phyloP scores from a whole-genome alignment of 2,113 vertebrate species.

The Dicrurus megarhynchus region DNA sequence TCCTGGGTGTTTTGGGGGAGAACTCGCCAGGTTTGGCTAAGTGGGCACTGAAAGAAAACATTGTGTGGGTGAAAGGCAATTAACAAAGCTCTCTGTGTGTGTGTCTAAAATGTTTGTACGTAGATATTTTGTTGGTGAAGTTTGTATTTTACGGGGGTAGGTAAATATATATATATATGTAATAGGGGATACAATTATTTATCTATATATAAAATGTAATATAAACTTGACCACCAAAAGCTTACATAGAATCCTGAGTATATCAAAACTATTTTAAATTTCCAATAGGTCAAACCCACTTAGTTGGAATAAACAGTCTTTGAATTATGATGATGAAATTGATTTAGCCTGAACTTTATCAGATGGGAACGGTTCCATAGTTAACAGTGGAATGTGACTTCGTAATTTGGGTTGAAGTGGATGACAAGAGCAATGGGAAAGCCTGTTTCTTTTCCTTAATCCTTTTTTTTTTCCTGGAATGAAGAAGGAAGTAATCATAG shows the following conservation, averaged over 20 bases:
- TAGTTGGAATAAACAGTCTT: neutral
- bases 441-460: neutral
- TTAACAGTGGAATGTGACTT: neutral
- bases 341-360: neutral
- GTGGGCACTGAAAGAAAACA: neutral
- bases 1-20: neutral
- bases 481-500: neutral
- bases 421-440: neutral
- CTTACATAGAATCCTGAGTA: neutral
- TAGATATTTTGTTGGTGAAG: neutral
- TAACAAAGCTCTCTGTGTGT: neutral
- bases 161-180: rapidly evolving
- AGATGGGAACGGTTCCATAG: neutral
- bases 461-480: neutral
- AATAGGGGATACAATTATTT: rapidly evolving
- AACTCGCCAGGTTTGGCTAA: neutral
- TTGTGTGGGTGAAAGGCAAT: neutral
- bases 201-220: neutral
- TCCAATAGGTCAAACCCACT: neutral
- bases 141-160: neutral
- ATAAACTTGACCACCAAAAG: neutral
- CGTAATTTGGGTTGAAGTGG: neutral
- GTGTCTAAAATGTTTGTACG: rapidly evolving
- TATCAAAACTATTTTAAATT: neutral
- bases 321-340: neutral